Conservation (phyloP, 2,113 vertebrate species). For the Taurulus bubalis region DNA sequence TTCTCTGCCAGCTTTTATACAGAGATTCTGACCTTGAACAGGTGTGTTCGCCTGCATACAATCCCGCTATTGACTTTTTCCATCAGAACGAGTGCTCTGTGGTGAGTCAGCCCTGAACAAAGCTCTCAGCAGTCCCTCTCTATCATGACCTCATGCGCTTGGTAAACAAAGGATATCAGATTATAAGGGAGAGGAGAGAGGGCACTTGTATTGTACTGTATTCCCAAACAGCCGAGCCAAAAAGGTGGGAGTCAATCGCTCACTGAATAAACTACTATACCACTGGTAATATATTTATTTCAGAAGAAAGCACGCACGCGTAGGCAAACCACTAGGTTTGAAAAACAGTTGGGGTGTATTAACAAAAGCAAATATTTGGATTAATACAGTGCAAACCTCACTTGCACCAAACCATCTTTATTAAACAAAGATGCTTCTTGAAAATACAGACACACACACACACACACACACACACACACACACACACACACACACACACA, state of each 20-base stretch:
- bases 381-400: too few species aligned
- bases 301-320: background rate
- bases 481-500: too few species aligned
- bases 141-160: slow-evolving; percentile 29
- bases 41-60: slow-evolving; percentile 24
- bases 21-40: slow-evolving; percentile 25
- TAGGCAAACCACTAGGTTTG: too few species aligned
- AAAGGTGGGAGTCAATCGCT: background rate
- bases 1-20: background rate
- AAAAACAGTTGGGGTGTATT: too few species aligned
- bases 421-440: too few species aligned
- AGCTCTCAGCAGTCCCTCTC: slow-evolving; percentile 12
- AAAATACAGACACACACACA: too few species aligned
- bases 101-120: slow-evolving; percentile 25
- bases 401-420: too few species aligned
- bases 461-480: too few species aligned
- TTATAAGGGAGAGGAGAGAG: slow-evolving; percentile 18
- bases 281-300: background rate
- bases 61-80: slow-evolving; percentile 27
- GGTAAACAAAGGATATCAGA: slow-evolving; percentile 40
- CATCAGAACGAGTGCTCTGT: background rate
- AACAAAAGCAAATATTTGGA: too few species aligned
- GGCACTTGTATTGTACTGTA: background rate
- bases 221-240: slow-evolving; percentile 4
- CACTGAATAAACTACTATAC: background rate